Percentiles rank a stretch among this genome's conserved stretches.
phyloP scores from a whole-genome alignment of 37 sponge, comb jelly and placozoan species.

The Ephydatia muelleri region DNA sequence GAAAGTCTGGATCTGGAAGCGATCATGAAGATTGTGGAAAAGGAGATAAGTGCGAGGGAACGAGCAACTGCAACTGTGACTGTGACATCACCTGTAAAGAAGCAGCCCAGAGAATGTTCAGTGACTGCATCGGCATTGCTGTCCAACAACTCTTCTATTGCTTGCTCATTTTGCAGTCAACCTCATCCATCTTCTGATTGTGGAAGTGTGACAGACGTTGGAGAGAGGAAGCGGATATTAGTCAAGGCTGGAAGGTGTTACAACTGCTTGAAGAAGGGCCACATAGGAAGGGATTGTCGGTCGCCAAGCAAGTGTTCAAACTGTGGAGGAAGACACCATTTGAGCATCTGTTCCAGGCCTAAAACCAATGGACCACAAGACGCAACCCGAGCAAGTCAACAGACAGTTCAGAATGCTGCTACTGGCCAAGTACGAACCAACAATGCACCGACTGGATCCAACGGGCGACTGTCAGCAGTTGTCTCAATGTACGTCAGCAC shows the following conservation, averaged over 20 bases:
- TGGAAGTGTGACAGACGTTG: slow-evolving; percentile 1
- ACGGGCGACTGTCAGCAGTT: neutral
- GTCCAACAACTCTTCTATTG: too few species aligned
- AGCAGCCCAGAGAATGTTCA: too few species aligned
- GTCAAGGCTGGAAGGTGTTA: slow-evolving; percentile 2
- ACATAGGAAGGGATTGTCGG: slow-evolving; percentile 26
- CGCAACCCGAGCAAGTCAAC: neutral
- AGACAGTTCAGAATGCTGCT: neutral
- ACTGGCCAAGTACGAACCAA: neutral
- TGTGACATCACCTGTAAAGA: neutral
- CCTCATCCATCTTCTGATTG: neutral
- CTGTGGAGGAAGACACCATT: slow-evolving; percentile 34
- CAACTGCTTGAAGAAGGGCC: slow-evolving; percentile 23
- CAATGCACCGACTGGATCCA: slow-evolving; percentile 5
- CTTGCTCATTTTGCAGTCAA: neutral
- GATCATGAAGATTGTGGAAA: neutral
- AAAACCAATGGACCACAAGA: neutral
- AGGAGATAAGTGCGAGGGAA: slow-evolving; percentile 10
- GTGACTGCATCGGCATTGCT: too few species aligned
- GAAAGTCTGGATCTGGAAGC: neutral
- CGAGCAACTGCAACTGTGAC: neutral
- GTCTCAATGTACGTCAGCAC: neutral
- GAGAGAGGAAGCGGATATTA: slow-evolving; percentile 10
- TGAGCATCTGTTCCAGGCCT: slow-evolving; percentile 4
- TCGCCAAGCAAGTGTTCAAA: slow-evolving; percentile 8